Conservation (phyloP, 2,113 vertebrate genomes). For the Oryzias woworae region DNA sequence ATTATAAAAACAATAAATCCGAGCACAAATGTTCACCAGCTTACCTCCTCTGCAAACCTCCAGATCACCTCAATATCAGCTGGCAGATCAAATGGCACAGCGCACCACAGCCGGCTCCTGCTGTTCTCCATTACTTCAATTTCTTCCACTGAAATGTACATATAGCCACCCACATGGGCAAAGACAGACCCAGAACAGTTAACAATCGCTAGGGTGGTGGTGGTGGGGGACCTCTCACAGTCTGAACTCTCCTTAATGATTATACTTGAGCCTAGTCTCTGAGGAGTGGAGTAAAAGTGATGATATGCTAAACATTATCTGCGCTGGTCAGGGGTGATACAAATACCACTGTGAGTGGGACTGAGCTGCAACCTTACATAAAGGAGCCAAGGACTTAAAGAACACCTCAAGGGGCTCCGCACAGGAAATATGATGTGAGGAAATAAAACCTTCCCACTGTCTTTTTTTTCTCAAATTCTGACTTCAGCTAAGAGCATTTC, state of each 20-base stretch:
- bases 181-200: conserved; percentile 39
- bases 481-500: conserved; percentile 64
- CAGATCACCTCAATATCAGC: conserved; percentile 59
- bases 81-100: conserved; percentile 66
- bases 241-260: conserved; percentile 69
- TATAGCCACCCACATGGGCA: conserved; percentile 38
- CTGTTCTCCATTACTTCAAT: conserved; percentile 63
- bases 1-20: no score
- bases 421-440: conserved; percentile 69
- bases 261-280: conserved; percentile 71
- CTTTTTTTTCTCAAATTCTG: conserved; percentile 55
- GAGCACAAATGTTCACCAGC: background rate
- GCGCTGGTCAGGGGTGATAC: conserved; percentile 64
- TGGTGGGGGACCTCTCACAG: conserved; percentile 42
- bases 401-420: conserved; percentile 59
- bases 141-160: conserved; percentile 67
- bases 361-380: conserved; percentile 74
- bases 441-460: conserved; percentile 65
- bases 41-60: conserved; percentile 68
- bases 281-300: conserved; percentile 64
- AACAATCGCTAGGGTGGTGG: conserved; percentile 33
- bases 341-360: conserved; percentile 69
- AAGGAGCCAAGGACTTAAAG: conserved; percentile 72
- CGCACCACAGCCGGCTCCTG: conserved; percentile 61
- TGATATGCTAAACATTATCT: conserved; percentile 70